Percentiles rank a stretch among this genome's conserved stretches.
Conservation (phyloP, 2,888 invertebrate species). For the Salpingus planirostris region DNA sequence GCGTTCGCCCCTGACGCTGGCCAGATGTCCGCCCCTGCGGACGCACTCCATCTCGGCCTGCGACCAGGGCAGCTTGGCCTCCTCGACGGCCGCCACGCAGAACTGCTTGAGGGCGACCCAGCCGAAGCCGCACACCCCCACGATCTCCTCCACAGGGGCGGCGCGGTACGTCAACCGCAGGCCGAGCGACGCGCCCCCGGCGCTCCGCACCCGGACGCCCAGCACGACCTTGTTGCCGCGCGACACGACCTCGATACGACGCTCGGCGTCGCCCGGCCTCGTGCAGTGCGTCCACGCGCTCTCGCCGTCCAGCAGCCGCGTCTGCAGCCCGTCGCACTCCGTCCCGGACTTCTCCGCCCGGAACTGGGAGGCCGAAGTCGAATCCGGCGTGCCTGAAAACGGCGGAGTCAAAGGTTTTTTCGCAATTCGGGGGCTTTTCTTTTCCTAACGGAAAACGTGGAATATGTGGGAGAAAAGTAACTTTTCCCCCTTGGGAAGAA, state of each 20-base stretch:
- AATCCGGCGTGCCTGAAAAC: no score
- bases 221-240: constrained; percentile 49
- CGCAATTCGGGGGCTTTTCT: no score
- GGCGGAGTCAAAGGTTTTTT: no score
- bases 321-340: constrained; percentile 49
- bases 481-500: no score
- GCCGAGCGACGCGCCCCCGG: constrained; percentile 20
- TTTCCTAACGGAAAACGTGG: no score
- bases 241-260: constrained; percentile 53
- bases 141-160: constrained; percentile 51
- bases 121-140: constrained; percentile 60
- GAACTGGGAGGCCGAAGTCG: no score
- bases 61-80: constrained; percentile 51
- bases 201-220: constrained; percentile 31
- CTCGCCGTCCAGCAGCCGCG: constrained; percentile 50
- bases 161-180: constrained; percentile 57
- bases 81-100: constrained; percentile 55
- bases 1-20: constrained; percentile 54
- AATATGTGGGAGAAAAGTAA: no score
- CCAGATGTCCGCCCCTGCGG: constrained; percentile 57
- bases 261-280: constrained; percentile 47
- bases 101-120: constrained; percentile 61
- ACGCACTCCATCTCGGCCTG: constrained; percentile 60
- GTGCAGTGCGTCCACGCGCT: constrained; percentile 54
- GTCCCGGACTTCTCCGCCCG: constrained; percentile 30